phyloP scores from a whole-genome alignment of 2,797 vertebrate genomes.

The Leuciscus waleckii region DNA sequence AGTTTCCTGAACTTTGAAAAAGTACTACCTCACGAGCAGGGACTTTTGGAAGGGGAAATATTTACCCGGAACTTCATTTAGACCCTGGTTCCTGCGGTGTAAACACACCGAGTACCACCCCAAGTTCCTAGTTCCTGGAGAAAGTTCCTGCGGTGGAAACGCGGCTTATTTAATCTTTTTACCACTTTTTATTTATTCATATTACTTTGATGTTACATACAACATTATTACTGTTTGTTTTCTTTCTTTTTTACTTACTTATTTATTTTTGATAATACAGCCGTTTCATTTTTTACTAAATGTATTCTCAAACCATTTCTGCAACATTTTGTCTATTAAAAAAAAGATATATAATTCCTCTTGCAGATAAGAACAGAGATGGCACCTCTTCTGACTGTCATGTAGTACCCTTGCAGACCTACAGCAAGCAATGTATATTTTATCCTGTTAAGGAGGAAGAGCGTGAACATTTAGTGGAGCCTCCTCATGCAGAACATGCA shows the following conservation, averaged over 20 bases:
- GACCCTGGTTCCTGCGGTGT: no score
- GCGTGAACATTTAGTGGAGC: constrained; percentile 73
- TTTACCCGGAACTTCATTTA: no score
- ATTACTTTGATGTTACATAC: no score
- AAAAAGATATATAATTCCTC: neutral
- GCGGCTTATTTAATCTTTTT: no score
- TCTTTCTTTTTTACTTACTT: no score
- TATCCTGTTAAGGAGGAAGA: constrained; percentile 83
- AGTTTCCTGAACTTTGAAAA: no score
- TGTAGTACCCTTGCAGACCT: constrained; percentile 63
- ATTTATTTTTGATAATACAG: neutral
- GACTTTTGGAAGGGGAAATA: no score
- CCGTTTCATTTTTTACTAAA: neutral
- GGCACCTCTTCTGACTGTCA: constrained; percentile 49
- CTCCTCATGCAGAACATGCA: constrained; percentile 55
- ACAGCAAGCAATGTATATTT: constrained; percentile 78
- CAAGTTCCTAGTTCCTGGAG: no score
- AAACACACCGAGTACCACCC: no score
- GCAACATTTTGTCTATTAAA: neutral
- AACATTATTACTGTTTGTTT: neutral
- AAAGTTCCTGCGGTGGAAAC: no score
- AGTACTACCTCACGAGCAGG: no score
- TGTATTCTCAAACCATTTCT: neutral
- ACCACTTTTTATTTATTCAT: no score
- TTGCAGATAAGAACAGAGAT: constrained; percentile 43